Conservation (phyloP, 1,140 invertebrate species). For the Eriocheir sinensis region DNA sequence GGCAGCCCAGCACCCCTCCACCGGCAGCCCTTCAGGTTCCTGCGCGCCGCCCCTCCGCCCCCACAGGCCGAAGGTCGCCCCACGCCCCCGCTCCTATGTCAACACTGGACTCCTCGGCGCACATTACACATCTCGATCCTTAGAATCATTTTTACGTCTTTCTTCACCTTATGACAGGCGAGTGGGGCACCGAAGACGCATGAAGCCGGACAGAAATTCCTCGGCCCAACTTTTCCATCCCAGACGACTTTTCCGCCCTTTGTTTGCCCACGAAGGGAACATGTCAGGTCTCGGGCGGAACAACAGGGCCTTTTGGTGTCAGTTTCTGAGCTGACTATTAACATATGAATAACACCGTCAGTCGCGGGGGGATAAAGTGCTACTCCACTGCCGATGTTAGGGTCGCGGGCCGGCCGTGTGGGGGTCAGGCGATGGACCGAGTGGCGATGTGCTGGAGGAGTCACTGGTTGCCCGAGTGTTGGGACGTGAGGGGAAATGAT, state of each 20-base stretch:
- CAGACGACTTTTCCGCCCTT: neutral
- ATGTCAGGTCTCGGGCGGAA: constrained; percentile 8
- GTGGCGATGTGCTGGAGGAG: neutral
- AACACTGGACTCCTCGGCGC: neutral
- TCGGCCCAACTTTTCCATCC: neutral
- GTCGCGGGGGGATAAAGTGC: neutral
- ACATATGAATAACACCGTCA: constrained; percentile 24
- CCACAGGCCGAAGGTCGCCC: neutral
- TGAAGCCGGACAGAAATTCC: neutral
- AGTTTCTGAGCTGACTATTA: constrained; percentile 25
- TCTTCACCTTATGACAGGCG: neutral
- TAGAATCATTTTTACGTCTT: neutral
- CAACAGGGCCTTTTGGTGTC: constrained; percentile 22
- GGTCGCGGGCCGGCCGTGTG: neutral
- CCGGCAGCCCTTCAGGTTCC: too few species aligned
- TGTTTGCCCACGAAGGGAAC: neutral
- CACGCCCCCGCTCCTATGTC: neutral
- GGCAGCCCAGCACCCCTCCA: too few species aligned
- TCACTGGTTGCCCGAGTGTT: neutral
- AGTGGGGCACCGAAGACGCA: neutral
- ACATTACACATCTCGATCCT: neutral
- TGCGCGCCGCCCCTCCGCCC: too few species aligned
- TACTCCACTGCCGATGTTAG: neutral
- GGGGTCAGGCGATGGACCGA: neutral
- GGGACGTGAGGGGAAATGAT: neutral